These are phyloP conservation scores for Tetheella fluctuosa DNA, from an alignment of 2,888 invertebrate genomes.

Conservation along the genomic window DNA sequence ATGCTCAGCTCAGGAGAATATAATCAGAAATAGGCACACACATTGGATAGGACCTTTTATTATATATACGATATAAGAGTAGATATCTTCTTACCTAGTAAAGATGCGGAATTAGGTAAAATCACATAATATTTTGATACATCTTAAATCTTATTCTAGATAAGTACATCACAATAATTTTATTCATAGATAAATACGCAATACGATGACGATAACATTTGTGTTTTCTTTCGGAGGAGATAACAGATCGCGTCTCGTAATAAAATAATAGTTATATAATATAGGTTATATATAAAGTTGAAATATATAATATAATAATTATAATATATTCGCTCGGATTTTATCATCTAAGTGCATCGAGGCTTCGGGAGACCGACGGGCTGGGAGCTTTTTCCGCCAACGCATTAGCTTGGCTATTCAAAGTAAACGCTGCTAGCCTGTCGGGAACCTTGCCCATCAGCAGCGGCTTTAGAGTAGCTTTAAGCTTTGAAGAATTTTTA, in stretches of 20 bases:
- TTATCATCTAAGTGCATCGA: too few relatives aligned
- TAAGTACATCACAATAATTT: background rate
- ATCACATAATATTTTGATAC: conserved; percentile 1
- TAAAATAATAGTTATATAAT: too few relatives aligned
- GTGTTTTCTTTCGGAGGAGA: background rate
- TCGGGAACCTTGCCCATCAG: too few relatives aligned
- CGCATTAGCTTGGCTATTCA: too few relatives aligned
- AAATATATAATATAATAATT: too few relatives aligned
- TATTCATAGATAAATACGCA: background rate
- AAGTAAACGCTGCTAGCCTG: too few relatives aligned
- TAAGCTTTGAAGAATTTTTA: too few relatives aligned
- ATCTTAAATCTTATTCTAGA: background rate
- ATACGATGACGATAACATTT: background rate
- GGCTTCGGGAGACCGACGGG: too few relatives aligned
- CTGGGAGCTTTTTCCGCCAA: too few relatives aligned
- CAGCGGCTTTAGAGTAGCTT: too few relatives aligned
- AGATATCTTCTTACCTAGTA: conserved; percentile 15
- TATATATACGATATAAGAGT: conserved; percentile 24
- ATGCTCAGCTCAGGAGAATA: conserved; percentile 3
- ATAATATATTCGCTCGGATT: too few relatives aligned
- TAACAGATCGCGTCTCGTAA: background rate
- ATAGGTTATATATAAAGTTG: too few relatives aligned
- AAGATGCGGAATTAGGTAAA: background rate
- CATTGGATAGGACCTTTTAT: background rate
- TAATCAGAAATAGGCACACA: conserved; percentile 7